Evolutionary conservation across 2,888 invertebrate species (phyloP).

Genomic region (Ennomos erosarius): DNA sequence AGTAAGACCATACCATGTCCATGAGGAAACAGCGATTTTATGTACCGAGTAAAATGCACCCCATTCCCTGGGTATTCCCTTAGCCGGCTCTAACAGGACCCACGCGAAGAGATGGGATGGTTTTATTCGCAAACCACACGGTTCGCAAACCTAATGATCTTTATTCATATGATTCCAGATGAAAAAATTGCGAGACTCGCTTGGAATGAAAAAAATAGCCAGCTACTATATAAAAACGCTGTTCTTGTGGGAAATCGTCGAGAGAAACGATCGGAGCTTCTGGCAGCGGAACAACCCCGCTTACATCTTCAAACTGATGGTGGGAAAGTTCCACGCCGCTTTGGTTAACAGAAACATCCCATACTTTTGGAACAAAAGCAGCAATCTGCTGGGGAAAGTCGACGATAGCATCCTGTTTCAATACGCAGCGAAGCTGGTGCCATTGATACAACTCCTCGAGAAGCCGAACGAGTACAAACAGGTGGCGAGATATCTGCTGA

Average conservation of each 20-base stretch:
- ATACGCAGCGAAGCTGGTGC: conserved; percentile 56
- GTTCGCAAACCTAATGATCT: background rate
- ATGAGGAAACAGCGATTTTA: no score
- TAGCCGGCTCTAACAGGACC: no score
- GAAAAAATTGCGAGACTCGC: conserved; percentile 81
- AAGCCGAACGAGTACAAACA: conserved; percentile 50
- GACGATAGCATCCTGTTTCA: conserved; percentile 38
- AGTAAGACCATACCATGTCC: no score
- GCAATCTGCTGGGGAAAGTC: conserved; percentile 71
- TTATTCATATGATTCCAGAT: conserved; percentile 52
- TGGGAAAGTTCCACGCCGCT: conserved; percentile 63
- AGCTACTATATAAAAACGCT: conserved; percentile 86
- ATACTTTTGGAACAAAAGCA: conserved; percentile 78
- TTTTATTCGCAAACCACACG: no score
- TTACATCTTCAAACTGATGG: conserved; percentile 67
- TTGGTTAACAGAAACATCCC: conserved; percentile 57
- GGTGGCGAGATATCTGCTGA: conserved; percentile 63
- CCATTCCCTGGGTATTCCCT: no score
- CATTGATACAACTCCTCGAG: conserved; percentile 53
- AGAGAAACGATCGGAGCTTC: conserved; percentile 50
- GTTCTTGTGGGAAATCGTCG: conserved; percentile 70
- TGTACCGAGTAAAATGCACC: no score
- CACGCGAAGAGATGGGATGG: no score
- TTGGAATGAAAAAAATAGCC: conserved; percentile 71
- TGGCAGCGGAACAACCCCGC: conserved; percentile 59